These are phyloP conservation scores for Oreocharis arfaki DNA, from an alignment of 2,113 vertebrate species.

Conservation along the genomic window DNA sequence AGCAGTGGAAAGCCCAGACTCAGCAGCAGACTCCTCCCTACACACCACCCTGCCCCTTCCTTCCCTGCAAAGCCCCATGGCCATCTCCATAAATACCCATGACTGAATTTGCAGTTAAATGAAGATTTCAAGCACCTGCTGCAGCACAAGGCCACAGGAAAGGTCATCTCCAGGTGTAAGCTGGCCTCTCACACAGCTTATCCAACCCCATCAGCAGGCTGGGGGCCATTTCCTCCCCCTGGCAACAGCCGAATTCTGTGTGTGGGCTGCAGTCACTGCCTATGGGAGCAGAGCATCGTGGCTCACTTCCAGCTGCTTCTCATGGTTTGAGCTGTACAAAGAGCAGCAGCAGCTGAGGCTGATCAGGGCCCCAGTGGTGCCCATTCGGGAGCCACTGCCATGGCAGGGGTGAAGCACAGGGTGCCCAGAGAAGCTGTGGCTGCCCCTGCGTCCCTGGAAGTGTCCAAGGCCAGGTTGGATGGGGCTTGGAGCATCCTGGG, in stretches of 20 bases:
- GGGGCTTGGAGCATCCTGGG: not conserved
- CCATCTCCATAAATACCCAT: not conserved
- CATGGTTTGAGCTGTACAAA: not conserved
- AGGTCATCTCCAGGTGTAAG: not conserved
- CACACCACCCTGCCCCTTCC: not conserved
- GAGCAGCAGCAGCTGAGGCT: not conserved
- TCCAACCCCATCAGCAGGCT: not conserved
- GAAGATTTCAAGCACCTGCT: constrained; percentile 9
- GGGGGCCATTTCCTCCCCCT: too few species aligned
- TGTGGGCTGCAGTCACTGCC: not conserved
- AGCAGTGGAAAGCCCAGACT: not conserved
- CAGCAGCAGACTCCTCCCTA: not conserved
- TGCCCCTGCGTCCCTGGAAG: not conserved
- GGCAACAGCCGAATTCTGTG: not conserved
- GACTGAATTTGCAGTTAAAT: not conserved
- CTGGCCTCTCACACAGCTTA: not conserved
- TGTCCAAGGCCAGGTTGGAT: rapidly evolving
- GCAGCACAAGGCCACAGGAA: constrained; percentile 29
- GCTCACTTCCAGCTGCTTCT: not conserved
- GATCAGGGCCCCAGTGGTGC: not conserved
- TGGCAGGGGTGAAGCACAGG: not conserved
- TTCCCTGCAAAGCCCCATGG: not conserved
- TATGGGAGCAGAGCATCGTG: not conserved
- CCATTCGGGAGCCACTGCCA: not conserved
- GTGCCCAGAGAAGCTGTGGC: not conserved